These are phyloP conservation scores for Orchestes rusci DNA, from an alignment of 2,888 invertebrate species.

Conservation along the genomic window DNA sequence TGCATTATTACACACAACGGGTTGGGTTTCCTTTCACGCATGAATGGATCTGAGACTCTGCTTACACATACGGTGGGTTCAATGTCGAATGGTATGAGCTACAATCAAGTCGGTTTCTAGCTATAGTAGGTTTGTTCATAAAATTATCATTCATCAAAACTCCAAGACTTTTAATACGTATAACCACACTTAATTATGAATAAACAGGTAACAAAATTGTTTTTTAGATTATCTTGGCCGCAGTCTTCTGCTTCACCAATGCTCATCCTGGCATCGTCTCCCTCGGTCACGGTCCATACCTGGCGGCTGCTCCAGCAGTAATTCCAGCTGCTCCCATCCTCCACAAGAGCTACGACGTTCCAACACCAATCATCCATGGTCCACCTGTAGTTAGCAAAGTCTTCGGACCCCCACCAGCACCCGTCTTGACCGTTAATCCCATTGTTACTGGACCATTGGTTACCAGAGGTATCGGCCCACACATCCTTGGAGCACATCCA, in stretches of 20 bases:
- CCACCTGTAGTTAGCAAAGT: conserved; percentile 18
- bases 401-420: conserved; percentile 15
- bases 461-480: conserved; percentile 26
- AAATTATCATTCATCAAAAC: no score
- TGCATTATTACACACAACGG: no score
- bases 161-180: no score
- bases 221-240: neutral
- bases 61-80: no score
- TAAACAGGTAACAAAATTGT: no score
- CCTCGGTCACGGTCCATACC: no score
- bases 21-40: no score
- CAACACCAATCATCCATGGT: conserved; percentile 22
- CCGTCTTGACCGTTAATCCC: conserved; percentile 21
- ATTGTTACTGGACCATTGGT: conserved; percentile 17
- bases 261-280: neutral
- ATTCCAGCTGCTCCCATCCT: conserved; percentile 25
- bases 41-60: no score
- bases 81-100: no score
- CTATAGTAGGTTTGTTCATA: no score
- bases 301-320: conserved; percentile 12
- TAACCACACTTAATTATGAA: no score
- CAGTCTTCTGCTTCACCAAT: neutral
- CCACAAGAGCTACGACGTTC: conserved; percentile 24
- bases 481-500: conserved; percentile 21
- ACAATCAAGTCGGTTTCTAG: no score